Evolutionary conservation across 2,113 vertebrate genomes (phyloP), one percentile per base, ranked within the genome.

Genomic region (Serinus canaria): DNA sequence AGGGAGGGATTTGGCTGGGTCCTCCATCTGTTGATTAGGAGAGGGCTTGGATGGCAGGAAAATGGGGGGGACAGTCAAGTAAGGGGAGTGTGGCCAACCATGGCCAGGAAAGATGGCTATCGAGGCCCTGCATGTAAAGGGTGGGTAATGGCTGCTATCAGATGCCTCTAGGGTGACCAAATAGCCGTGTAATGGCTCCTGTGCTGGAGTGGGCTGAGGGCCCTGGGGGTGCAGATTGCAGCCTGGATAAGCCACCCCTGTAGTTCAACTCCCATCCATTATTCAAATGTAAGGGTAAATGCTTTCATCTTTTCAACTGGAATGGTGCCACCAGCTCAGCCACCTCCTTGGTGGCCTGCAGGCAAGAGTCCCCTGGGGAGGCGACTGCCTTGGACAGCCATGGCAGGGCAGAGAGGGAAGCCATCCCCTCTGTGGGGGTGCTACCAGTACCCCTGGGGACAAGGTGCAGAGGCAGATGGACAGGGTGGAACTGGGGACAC

Each of bases 101-200:
- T 96, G 96, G 96, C 92, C 82, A 74, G 55, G 90, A 64, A 41
- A 33, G 96, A 97, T 97, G 88, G 25, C 89, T 95, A 97, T 97
- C 91, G 33, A 56, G 63, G 58, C 70, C 39, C 69, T 85, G 10
- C 43, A 3, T 4, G 1, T 78, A 52, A 86, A 46, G 78, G 68
- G 81, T 55, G 47, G 81, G 74, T 90, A 78, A 90, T 91, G 80
- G 84, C 75, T 5, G 0, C n/a, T 81, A 70, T 94, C 92, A 92
- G 87, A 94, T 97, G 94, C 95, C 95, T 94, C 76, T 76, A 81
- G 96, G 94, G 96, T 91, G 92, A 83, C 75, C 95, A 97, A 96
- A 97, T 81, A 94, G 89, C 87, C 3, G 60, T 95, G 96, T 95
- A 97, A 97, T 97, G 90, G 81, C 75, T 78, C 72, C 83, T 23